Percentiles rank a stretch among this genome's conserved stretches.
phyloP scores from a whole-genome alignment of 1,140 invertebrate species.

The Bathynomus jamesi region DNA sequence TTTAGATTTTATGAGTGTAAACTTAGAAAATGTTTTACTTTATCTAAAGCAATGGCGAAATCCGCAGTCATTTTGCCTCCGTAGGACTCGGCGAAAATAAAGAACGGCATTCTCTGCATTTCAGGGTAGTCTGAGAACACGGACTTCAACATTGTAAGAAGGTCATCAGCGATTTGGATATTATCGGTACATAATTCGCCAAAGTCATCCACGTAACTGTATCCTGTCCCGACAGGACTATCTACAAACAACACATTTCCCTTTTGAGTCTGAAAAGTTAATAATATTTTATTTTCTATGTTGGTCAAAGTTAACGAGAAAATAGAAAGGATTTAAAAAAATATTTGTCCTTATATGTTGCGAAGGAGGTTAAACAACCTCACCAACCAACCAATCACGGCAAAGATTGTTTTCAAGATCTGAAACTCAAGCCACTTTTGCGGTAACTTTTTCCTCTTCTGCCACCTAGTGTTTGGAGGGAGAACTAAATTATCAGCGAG shows the following conservation, averaged over 20 bases:
- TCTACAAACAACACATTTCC: slow-evolving; percentile 77
- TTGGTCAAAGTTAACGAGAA: no score
- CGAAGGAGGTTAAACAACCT: background rate
- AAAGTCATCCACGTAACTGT: slow-evolving; percentile 63
- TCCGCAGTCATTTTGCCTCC: slow-evolving; percentile 82
- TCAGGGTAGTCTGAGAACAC: slow-evolving; percentile 57
- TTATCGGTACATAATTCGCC: slow-evolving; percentile 56
- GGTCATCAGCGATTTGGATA: slow-evolving; percentile 65
- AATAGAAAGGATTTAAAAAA: background rate
- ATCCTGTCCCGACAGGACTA: slow-evolving; percentile 82
- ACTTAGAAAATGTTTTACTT: no score
- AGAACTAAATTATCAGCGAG: no score
- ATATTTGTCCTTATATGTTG: background rate
- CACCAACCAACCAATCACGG: no score
- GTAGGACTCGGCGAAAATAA: slow-evolving; percentile 77
- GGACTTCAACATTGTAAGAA: slow-evolving; percentile 58
- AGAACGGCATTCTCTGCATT: slow-evolving; percentile 63
- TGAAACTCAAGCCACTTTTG: background rate
- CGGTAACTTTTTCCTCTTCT: no score
- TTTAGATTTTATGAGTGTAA: no score
- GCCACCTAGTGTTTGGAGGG: no score
- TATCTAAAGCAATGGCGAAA: slow-evolving; percentile 52
- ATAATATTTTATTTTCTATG: background rate
- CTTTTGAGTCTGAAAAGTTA: slow-evolving; percentile 24
- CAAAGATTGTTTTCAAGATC: background rate